Percentiles rank a stretch among this genome's conserved stretches.
phyloP scores from a whole-genome alignment of 2,888 invertebrate species.

The Arenicola marina region DNA sequence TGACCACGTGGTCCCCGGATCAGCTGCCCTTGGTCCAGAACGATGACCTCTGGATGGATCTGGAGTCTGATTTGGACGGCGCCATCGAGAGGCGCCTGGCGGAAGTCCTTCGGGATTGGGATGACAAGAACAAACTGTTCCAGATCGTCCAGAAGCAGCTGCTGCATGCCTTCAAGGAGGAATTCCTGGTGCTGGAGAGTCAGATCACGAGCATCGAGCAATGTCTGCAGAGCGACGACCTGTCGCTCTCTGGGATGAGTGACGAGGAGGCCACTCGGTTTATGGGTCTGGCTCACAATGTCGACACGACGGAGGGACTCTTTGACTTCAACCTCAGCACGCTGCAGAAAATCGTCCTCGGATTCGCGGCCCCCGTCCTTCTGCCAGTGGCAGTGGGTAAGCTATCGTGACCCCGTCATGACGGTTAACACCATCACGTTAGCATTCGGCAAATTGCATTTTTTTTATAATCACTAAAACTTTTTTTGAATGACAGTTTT shows the following conservation, averaged over 20 bases:
- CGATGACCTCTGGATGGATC: slow-evolving; percentile 24
- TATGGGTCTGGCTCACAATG: slow-evolving; percentile 13
- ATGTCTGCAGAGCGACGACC: slow-evolving; percentile 19
- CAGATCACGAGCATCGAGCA: slow-evolving; percentile 25
- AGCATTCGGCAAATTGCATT: too few species aligned
- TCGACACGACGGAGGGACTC: slow-evolving; percentile 14
- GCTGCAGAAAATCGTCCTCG: slow-evolving; percentile 20
- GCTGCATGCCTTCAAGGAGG: slow-evolving; percentile 18
- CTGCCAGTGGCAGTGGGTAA: slow-evolving; percentile 23
- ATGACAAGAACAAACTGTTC: slow-evolving; percentile 17
- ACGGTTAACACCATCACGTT: too few species aligned
- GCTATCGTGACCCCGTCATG: too few species aligned
- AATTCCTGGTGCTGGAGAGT: slow-evolving; percentile 25
- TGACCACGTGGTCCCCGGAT: slow-evolving; percentile 18
- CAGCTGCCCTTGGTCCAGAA: slow-evolving; percentile 18
- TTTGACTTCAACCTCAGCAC: slow-evolving; percentile 25
- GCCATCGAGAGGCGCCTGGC: slow-evolving; percentile 20
- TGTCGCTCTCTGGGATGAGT: slow-evolving; percentile 19
- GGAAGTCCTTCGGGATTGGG: slow-evolving; percentile 23
- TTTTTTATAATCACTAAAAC: too few species aligned
- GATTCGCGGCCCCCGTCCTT: slow-evolving; percentile 22
- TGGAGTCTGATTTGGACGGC: slow-evolving; percentile 20
- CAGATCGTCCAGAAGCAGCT: slow-evolving; percentile 20
- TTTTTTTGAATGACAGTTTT: too few species aligned
- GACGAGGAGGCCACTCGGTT: slow-evolving; percentile 20